These are phyloP conservation scores for Mantis religiosa DNA, from an alignment of 2,888 invertebrate genomes.

Conservation along the genomic window DNA sequence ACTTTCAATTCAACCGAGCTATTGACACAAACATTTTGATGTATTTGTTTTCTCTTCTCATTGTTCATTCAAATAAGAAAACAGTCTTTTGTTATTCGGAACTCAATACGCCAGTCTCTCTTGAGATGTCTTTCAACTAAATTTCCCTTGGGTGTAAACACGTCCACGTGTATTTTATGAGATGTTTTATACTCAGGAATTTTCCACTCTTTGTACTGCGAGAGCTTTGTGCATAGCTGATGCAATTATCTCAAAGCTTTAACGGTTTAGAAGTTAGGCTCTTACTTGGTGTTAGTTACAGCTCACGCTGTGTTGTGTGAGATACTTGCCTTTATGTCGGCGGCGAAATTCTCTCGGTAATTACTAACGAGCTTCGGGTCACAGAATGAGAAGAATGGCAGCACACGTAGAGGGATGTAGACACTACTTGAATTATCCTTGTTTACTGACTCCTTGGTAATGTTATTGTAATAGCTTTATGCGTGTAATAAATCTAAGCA, in stretches of 20 bases:
- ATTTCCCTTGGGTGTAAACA: neutral
- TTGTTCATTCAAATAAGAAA: too few species aligned
- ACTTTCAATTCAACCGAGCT: too few species aligned
- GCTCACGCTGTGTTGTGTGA: neutral
- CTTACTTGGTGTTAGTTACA: neutral
- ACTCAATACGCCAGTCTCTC: too few species aligned
- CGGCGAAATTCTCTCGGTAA: neutral
- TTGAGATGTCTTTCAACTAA: too few species aligned
- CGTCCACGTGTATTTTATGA: neutral
- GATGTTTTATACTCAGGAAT: neutral
- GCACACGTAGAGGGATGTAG: too few species aligned
- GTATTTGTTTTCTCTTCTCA: too few species aligned
- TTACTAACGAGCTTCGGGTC: neutral
- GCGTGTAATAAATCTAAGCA: too few species aligned
- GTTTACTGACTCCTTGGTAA: too few species aligned
- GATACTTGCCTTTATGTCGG: neutral
- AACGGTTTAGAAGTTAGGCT: neutral
- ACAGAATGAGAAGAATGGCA: neutral
- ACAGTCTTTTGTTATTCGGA: too few species aligned
- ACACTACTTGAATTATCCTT: too few species aligned
- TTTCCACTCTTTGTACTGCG: neutral
- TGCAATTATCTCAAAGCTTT: neutral
- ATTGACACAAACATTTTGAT: too few species aligned
- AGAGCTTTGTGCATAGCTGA: neutral
- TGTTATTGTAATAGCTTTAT: too few species aligned